Percentiles rank a stretch among this genome's conserved stretches.
Conservation (phyloP, 2,797 vertebrate species). For the Knipowitschia caucasica region DNA sequence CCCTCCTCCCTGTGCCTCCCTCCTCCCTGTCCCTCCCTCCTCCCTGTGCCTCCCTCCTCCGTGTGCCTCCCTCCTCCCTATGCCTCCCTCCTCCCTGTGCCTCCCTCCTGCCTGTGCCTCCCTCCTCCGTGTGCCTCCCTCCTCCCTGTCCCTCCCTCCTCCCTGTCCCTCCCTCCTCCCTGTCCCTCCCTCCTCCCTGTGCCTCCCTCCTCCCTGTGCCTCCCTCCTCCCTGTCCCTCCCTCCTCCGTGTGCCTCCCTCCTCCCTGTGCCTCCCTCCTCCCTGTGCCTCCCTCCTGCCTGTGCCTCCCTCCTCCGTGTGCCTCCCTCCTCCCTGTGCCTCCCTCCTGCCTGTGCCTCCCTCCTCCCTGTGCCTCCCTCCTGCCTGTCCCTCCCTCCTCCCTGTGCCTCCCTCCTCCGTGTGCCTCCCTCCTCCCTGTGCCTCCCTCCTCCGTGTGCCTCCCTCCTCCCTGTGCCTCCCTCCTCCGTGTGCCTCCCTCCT, state of each 20-base stretch:
- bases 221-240: constrained; percentile 41
- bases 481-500: constrained; percentile 42
- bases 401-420: constrained; percentile 34
- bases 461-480: constrained; percentile 37
- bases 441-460: constrained; percentile 40
- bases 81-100: constrained; percentile 37
- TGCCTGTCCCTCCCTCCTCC: constrained; percentile 45
- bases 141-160: constrained; percentile 43
- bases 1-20: constrained; percentile 37
- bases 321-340: constrained; percentile 40
- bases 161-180: constrained; percentile 36
- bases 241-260: constrained; percentile 39
- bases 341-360: constrained; percentile 37
- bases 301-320: constrained; percentile 35
- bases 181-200: constrained; percentile 36
- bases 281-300: constrained; percentile 34
- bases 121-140: constrained; percentile 37
- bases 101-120: constrained; percentile 40
- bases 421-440: constrained; percentile 37
- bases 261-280: constrained; percentile 41
- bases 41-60: constrained; percentile 38
- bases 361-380: constrained; percentile 36
- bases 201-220: constrained; percentile 37
- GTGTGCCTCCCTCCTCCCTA: constrained; percentile 34
- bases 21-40: constrained; percentile 42